Evolutionary conservation across 2,797 vertebrate genomes (phyloP), one percentile per base, ranked within the genome.

Genomic region (Sebastes matsubarae): DNA sequence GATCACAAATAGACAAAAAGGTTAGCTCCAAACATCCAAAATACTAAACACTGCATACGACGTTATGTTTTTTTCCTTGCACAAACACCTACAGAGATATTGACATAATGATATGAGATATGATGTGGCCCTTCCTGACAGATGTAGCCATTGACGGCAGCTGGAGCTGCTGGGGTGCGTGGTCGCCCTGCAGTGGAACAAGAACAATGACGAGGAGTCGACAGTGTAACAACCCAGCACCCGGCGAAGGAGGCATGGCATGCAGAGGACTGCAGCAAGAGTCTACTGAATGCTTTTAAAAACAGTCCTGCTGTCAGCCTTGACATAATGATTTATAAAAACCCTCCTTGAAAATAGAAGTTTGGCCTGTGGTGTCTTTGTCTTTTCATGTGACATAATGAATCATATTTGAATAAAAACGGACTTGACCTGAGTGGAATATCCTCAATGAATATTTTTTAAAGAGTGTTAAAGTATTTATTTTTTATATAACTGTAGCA

Each of bases 101-200:
- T 65, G 32, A 57, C 24, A 32, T 65, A 38, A 42, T 73, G 18
- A 58, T 16, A 18, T n/a, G 25, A 61, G 6, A 57, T 13, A n/a
- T 36, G 9, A 36, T 54, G 1, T 72, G 8, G 42, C 32, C 12
- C 6, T 46, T 76, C 58, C 52, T 74, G 27, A 69, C 88, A 99
- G 98, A 83, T 72, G 65, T 95, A 68, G 88, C 93, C 70, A 71
- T 95, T n/a, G 96, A 97, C 20, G 98, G 98, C 58, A 95, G 81
- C 71, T 99, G 98, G 98, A 97, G 92, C 74, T 99, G 98, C 91
- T 99, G 98, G 98, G 95, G 96, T 13, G 75, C 82, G 4, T 99
- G 97, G 97, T 96, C 97, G 2, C 42, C 94, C 0, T 97, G 97
- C 84, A 95, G 89, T 1, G 90, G 91, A 46, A 46, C 42, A 46